Evolutionary conservation across 2,797 vertebrate species (phyloP), one percentile per base, ranked within the genome.

Genomic region (Sebastes dallii): DNA sequence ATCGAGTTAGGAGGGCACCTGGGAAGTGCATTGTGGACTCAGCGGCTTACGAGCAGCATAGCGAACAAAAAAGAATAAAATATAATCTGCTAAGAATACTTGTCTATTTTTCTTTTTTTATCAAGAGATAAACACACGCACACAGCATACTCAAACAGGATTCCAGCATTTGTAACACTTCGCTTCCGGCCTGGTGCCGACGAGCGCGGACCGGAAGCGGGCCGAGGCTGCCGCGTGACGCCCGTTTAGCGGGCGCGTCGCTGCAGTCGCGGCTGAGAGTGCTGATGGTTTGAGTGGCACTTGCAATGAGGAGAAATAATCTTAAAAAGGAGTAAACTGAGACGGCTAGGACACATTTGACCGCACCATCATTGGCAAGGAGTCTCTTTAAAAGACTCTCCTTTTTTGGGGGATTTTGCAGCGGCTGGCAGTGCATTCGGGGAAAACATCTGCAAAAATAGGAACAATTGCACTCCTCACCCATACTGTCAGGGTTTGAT

Each of bases 351-450:
- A 72, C 60, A 66, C 13, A 10, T 67, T 61, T 58, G 52, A 86
- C 77, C 68, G 29, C 83, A 76, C 78, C 80, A 29, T 68, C 39
- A 9, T 82, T 87, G 81, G 86, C 85, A 77, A 87, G 61, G 74
- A 64, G 59, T 72, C 68, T 75, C 71, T 82, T 24, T 52, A 14
- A 81, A 78, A 65, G 59, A 78, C 34, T 68, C 34, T 66, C 54
- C 55, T 73, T 85, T 86, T 59, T 16, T 3, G 6, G 8, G 10
- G 78, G 9, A 30, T 72, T 85, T 77, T 64, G 79, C 81, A 89
- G 87, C 81, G 25, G 89, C 83, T 93, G 89, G 89, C 93, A 94
- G 92, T 93, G 91, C 88, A 85, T 87, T 89, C 66, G 24, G 72
- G 81, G 12, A 50, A 64, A 73, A 69, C 72, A 81, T 71, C 78